phyloP scores from a whole-genome alignment of 2,113 vertebrate genomes.

The Struthio camelus region DNA sequence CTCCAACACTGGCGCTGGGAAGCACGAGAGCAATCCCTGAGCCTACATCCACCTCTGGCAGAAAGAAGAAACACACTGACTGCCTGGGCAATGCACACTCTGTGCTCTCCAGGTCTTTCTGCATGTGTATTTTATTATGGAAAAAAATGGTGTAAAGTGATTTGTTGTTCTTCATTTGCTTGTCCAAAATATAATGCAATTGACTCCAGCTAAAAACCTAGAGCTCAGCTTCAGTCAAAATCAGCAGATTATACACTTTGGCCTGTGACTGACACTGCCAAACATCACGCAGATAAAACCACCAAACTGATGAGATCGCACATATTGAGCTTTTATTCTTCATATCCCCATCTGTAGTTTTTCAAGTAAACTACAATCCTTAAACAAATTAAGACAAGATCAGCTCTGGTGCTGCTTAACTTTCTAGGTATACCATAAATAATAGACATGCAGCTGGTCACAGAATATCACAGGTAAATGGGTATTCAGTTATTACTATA shows the following conservation, averaged over 20 bases:
- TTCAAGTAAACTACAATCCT: slow-evolving; percentile 15
- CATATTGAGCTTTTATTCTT: slow-evolving; percentile 8
- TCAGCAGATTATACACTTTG: slow-evolving; percentile 1
- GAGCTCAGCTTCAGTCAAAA: background rate
- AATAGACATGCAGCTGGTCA: background rate
- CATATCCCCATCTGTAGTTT: background rate
- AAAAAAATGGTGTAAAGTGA: background rate
- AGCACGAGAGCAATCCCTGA: background rate
- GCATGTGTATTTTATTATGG: background rate
- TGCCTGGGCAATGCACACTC: background rate
- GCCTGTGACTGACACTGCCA: background rate
- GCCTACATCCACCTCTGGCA: background rate
- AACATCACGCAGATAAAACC: slow-evolving; percentile 42
- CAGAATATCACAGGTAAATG: background rate
- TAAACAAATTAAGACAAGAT: background rate
- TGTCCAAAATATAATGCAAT: background rate
- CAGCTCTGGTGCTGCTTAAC: background rate
- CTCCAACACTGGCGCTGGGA: background rate
- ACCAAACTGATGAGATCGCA: slow-evolving; percentile 16
- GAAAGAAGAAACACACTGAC: background rate
- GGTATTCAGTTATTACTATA: background rate
- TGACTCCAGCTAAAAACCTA: background rate
- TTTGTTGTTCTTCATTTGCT: slow-evolving; percentile 17
- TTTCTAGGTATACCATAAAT: background rate
- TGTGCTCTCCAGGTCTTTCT: background rate